A percentile compares a stretch with the other conserved stretches of the same genome.
phyloP scores from a whole-genome alignment of 2,113 vertebrate genomes.

The Mandrillus leucophaeus region DNA sequence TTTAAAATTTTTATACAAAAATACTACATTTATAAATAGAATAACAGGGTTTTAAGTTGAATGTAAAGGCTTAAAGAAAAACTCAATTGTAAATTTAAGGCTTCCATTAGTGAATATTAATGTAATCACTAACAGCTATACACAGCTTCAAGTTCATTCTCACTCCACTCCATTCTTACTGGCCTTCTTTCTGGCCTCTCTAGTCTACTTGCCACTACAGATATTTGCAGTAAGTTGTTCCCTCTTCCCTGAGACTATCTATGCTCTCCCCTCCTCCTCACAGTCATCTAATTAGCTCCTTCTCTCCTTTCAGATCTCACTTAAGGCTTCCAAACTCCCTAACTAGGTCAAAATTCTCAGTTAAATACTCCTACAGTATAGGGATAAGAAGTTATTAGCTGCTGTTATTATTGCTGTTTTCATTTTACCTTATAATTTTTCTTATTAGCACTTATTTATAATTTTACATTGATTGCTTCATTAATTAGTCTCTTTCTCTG shows the following conservation, averaged over 20 bases:
- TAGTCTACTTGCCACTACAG: not conserved
- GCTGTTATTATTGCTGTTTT: not conserved
- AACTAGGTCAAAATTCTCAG: conserved; percentile 7
- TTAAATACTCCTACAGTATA: not conserved
- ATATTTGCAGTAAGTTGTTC: not conserved
- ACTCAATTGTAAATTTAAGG: not conserved
- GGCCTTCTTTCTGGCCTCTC: not conserved
- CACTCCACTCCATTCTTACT: not conserved
- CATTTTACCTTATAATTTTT: not conserved
- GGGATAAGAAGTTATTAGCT: not conserved
- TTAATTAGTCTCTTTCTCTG: not conserved
- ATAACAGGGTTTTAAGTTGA: not conserved
- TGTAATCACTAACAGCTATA: not conserved
- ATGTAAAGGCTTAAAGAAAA: conserved; percentile 40
- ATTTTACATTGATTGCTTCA: not conserved
- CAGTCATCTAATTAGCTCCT: not conserved
- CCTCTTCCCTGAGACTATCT: not conserved
- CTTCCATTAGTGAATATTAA: conserved; percentile 30
- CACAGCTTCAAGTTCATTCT: not conserved
- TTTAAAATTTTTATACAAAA: not conserved
- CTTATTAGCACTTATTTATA: conserved; percentile 2
- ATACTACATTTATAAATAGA: conserved; percentile 12
- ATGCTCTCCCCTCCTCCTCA: not conserved
- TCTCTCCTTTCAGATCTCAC: not conserved
- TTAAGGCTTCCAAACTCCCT: not conserved